Evolutionary conservation across 92 coral and sea anemone genomes (phyloP).

Genomic region (Ricordea florida): DNA sequence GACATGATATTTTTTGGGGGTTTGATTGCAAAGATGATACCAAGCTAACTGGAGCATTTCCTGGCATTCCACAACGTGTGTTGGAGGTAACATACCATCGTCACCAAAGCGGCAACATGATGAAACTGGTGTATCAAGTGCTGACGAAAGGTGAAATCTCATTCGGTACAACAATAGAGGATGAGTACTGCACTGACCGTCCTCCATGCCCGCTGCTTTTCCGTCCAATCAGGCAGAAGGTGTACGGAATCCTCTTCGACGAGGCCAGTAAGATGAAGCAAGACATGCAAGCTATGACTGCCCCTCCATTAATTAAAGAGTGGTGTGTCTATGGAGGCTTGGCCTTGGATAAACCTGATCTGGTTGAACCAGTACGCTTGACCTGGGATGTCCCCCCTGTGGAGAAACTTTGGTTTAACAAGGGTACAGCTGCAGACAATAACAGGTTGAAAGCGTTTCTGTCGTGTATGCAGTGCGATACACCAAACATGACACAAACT

Average conservation of each 20-base stretch:
- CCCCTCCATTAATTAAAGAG: conserved; percentile 83
- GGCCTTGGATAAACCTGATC: conserved; percentile 78
- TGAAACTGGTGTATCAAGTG: conserved; percentile 80
- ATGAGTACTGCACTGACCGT: conserved; percentile 77
- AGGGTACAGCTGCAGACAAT: conserved; percentile 73
- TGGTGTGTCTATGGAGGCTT: conserved; percentile 97
- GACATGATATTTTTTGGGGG: too few relatives aligned
- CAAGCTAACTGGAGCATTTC: conserved; percentile 41
- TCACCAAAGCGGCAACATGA: conserved; percentile 90
- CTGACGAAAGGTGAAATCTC: conserved; percentile 89
- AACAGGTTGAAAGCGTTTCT: conserved; percentile 92
- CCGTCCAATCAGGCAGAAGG: conserved; percentile 89
- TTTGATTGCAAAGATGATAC: conserved; percentile 31
- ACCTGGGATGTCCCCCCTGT: conserved; percentile 92
- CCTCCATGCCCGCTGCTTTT: conserved; percentile 81
- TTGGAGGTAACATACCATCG: conserved; percentile 78
- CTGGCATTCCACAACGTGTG: conserved; percentile 78
- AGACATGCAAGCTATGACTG: conserved; percentile 31
- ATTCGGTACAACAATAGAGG: conserved; percentile 82
- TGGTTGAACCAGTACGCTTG: conserved; percentile 80
- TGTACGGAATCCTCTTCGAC: conserved; percentile 92
- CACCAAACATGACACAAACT: conserved; percentile 92
- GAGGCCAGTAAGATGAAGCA: conserved; percentile 68
- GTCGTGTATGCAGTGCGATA: conserved; percentile 92
- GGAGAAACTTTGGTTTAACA: conserved; percentile 90